Evolutionary conservation across 2,113 vertebrate species (phyloP).

Genomic region (Perccottus glenii): DNA sequence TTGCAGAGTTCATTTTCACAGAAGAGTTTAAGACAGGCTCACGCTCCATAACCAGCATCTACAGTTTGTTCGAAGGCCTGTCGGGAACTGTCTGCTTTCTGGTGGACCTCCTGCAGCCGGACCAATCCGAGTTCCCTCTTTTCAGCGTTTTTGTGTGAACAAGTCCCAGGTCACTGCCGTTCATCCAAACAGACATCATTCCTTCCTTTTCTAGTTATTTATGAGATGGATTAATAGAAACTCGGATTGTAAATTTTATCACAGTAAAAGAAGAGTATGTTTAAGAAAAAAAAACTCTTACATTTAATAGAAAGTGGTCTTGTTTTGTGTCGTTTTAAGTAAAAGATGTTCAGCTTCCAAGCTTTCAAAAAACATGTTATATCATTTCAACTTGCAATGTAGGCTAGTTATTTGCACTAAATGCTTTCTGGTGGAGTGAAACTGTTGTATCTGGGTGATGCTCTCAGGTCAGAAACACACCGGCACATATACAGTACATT

Average conservation of each 20-base stretch:
- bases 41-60: slow-evolving; percentile 81
- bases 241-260: slow-evolving; percentile 5
- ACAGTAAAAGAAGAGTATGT: neutral
- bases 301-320: slow-evolving; percentile 18
- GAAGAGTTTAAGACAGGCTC: slow-evolving; percentile 89
- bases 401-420: neutral
- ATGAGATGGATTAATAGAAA: neutral
- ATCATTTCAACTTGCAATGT: slow-evolving; percentile 5
- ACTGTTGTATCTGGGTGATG: slow-evolving; percentile 15
- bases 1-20: slow-evolving; percentile 90
- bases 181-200: slow-evolving; percentile 16
- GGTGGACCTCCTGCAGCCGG: slow-evolving; percentile 88
- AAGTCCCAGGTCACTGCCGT: neutral
- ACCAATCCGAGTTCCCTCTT: slow-evolving; percentile 88
- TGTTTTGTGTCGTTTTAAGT: slow-evolving; percentile 19
- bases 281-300: slow-evolving; percentile 8
- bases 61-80: slow-evolving; percentile 89
- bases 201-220: slow-evolving; percentile 9
- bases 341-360: slow-evolving; percentile 27
- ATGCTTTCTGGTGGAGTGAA: neutral
- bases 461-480: slow-evolving; percentile 47
- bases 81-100: slow-evolving; percentile 90
- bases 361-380: slow-evolving; percentile 27
- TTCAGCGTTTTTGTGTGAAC: slow-evolving; percentile 89
- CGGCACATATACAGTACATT: neutral